Evolutionary conservation across 2,113 vertebrate genomes (phyloP), one percentile per base, ranked within the genome.

Genomic region (Sturnus vulgaris): DNA sequence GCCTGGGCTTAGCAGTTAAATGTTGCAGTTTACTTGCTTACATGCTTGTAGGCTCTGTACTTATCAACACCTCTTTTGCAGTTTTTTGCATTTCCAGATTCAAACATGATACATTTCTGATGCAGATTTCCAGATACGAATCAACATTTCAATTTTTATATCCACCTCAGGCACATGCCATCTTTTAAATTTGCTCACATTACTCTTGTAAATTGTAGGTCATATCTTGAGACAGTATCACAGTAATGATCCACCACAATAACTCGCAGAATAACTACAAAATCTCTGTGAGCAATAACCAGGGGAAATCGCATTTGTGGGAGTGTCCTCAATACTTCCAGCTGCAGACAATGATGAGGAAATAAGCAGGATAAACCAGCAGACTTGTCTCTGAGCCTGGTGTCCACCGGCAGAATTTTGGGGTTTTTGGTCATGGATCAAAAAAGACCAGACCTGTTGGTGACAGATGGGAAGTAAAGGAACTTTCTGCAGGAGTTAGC

Each of bases 251-350:
- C 15, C 40, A 50, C 10, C 20, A 52, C 17, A 42, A 33, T 52
- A 50, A 50, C 46, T 63, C 35, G 85, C 25, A 53, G 59, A 71
- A 53, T 8, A 80, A 8, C 30, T 76, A 37, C 7, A 42, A 37
- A 89, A 66, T 27, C 17, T 37, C 42, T 42, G 25, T 60, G 52
- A 65, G 8, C 11, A 39, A 24, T 21, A 57, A 8, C 27, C 8
- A n/a, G 6, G 11, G 13, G 11, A 65, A 76, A 40, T 23, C 0
- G 0, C 47, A 12, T 15, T 60, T 75, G 3, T 37, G 33, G 7
- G 3, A 46, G 1, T 9, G 15, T 50, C 47, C 25, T n/a, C 35
- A 60, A 12, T 44, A 22, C 5, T 86, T 65, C 14, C 20, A 49
- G 31, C 8, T 47, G 22, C 44, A 65, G 16, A 14, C 15, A 61